phyloP scores from a whole-genome alignment of 2,797 vertebrate species.

The Onychomys arenicola region DNA sequence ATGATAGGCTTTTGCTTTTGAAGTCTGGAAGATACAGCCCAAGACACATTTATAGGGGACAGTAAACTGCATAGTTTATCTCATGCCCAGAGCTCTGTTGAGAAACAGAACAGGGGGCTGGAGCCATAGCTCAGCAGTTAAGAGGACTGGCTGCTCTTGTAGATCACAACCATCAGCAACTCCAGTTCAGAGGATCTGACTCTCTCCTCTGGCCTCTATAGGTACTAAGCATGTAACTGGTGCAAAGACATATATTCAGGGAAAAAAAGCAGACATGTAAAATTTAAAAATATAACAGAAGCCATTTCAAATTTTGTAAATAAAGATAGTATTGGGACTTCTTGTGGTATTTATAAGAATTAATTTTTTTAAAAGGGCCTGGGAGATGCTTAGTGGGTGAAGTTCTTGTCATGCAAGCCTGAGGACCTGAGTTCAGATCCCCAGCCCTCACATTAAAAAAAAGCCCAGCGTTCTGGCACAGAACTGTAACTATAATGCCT shows the following conservation, averaged over 20 bases:
- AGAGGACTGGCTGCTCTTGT: not conserved
- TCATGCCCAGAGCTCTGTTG: not conserved
- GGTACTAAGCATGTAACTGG: not conserved
- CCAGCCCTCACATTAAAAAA: not conserved
- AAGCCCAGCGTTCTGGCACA: not conserved
- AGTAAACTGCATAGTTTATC: not conserved
- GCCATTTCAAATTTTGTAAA: conserved; percentile 15
- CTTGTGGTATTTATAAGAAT: not conserved
- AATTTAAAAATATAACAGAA: not conserved
- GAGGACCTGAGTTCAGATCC: not conserved
- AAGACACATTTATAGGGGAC: not conserved
- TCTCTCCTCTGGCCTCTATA: not conserved
- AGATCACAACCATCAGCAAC: not conserved
- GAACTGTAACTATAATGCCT: not conserved
- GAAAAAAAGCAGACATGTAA: not conserved
- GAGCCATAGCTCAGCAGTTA: not conserved
- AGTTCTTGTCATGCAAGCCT: not conserved
- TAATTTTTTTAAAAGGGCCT: not conserved
- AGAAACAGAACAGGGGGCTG: not conserved
- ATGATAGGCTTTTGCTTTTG: conserved; percentile 50
- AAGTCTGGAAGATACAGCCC: not conserved
- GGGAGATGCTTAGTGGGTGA: not conserved
- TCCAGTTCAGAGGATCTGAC: not conserved
- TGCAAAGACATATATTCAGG: too few species aligned
- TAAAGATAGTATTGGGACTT: not conserved